phyloP scores from a whole-genome alignment of 2,113 vertebrate genomes.

The Pseudorectes ferrugineus region DNA sequence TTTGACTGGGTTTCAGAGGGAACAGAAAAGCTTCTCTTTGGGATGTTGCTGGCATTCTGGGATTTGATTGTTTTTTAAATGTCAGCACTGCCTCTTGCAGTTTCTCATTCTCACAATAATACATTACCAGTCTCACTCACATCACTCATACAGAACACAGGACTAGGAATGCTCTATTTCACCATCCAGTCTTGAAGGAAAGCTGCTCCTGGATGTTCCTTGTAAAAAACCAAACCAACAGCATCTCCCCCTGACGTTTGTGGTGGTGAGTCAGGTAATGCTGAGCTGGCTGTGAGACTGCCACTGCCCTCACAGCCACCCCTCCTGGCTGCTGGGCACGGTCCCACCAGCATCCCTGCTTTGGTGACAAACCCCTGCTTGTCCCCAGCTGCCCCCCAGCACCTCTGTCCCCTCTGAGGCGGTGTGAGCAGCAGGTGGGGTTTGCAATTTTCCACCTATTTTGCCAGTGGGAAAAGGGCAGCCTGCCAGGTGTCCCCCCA shows the following conservation, averaged over 20 bases:
- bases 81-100: not conserved
- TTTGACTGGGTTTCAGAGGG: not conserved
- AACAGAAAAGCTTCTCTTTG: not conserved
- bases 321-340: fast-evolving
- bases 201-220: not conserved
- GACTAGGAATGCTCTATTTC: not conserved
- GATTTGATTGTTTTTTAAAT: not conserved
- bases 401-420: fast-evolving
- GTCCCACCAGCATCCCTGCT: fast-evolving
- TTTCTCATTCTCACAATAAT: not conserved
- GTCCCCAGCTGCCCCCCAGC: not conserved
- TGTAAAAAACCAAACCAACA: not conserved
- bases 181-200: not conserved
- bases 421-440: not conserved
- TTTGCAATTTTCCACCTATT: not conserved
- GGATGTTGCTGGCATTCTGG: not conserved
- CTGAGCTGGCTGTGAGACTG: not conserved
- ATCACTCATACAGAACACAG: not conserved
- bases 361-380: not conserved
- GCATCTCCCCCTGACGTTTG: not conserved
- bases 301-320: not conserved
- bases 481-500: not conserved
- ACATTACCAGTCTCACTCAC: not conserved
- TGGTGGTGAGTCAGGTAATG: not conserved
- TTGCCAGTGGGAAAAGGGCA: not conserved